Evolutionary conservation across 2,113 vertebrate genomes (phyloP).

Genomic region (Oriolus oriolus): DNA sequence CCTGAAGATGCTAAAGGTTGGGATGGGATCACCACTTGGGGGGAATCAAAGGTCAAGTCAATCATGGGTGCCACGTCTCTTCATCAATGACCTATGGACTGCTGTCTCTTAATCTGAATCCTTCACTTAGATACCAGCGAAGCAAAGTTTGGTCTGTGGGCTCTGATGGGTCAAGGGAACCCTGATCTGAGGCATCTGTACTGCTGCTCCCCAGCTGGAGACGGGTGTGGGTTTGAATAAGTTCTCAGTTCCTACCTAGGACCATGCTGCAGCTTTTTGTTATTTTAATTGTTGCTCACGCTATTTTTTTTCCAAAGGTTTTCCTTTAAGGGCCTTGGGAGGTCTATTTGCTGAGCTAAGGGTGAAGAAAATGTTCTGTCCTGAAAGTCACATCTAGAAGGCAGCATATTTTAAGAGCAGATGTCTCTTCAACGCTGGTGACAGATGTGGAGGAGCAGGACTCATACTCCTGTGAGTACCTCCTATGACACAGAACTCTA

Average conservation of each 20-base stretch:
- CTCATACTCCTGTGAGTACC: not conserved
- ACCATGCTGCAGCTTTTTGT: accelerated
- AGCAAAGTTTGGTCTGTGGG: not conserved
- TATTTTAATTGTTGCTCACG: not conserved
- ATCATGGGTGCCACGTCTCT: not conserved
- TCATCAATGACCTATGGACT: not conserved
- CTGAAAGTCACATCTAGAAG: not conserved
- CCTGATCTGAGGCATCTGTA: not conserved
- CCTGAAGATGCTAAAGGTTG: not conserved
- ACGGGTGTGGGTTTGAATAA: not conserved
- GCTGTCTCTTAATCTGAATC: not conserved
- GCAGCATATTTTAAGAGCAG: not conserved
- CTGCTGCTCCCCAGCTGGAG: not conserved
- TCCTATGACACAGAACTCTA: not conserved
- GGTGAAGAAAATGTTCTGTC: not conserved
- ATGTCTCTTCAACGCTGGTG: not conserved
- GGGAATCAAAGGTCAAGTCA: not conserved
- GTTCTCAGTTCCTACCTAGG: not conserved
- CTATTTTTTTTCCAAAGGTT: not conserved
- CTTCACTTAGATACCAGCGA: not conserved
- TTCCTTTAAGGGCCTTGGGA: not conserved
- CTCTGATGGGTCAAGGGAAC: not conserved
- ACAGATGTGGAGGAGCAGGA: not conserved
- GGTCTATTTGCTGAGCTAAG: not conserved
- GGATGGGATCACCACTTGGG: not conserved